Evolutionary conservation across 2,797 vertebrate species (phyloP), one percentile per base, ranked within the genome.

Genomic region (Ciconia nigra): DNA sequence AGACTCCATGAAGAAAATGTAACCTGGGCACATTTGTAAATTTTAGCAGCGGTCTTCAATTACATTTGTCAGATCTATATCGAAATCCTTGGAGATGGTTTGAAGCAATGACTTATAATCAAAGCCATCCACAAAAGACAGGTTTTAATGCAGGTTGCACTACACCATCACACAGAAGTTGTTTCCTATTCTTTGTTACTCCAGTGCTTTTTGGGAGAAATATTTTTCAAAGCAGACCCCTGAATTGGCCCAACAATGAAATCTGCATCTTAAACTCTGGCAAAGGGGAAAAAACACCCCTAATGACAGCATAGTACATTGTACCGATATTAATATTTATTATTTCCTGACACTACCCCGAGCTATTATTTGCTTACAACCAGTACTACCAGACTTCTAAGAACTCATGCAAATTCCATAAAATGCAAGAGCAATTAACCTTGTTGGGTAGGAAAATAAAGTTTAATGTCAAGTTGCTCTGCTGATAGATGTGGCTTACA

Each of bases 361-460:
- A 89, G 54, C 71, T 85, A 22, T 72, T 76, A 76, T 70, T 93
- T 94, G 66, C 79, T 91, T 88, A 83, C 74, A 94, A 6, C 41
- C 65, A 86, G 66, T 37, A 25, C 51, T 79, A 78, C 76, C 58
- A 22, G 69, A 86, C 83, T 95, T 63, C 44, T 33, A 61, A 81
- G 47, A 89, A 84, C 58, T 66, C 63, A 31, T 35, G 51, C 13
- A 93, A 95, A 95, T 89, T 49, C 76, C 86, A 78, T 44, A 61
- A 87, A 76, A 74, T 25, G 37, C 24, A 87, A 88, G 41, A 88
- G 73, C 72, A 95, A 89, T 94, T 92, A 83, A 65, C 46, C 78
- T 63, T n/a, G 31, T 16, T 77, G 69, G 21, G 39, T 11, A 93
- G 76, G 67, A 93, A 90, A 89, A 29, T 46, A 21, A 84, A 84